These are phyloP conservation scores for Triplophysa bombifrons DNA, from an alignment of 2,797 vertebrate genomes.

Conservation along the genomic window DNA sequence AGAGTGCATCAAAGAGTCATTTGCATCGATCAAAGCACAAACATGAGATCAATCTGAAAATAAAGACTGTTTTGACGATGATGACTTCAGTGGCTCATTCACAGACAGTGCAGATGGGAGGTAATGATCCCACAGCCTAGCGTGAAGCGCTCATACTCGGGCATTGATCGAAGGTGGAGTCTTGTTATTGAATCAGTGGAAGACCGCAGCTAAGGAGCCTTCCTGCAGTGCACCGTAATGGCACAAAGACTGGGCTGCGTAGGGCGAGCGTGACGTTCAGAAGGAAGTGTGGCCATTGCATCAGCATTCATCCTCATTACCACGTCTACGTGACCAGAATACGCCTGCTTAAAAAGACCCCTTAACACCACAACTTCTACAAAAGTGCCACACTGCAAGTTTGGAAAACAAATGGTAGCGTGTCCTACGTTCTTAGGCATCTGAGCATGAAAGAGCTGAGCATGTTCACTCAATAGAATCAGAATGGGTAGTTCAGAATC, in stretches of 20 bases:
- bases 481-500: constrained; percentile 69
- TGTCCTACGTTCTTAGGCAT: constrained; percentile 59
- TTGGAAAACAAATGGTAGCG: constrained; percentile 56
- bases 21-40: constrained; percentile 18
- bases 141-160: constrained; percentile 14
- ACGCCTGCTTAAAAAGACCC: constrained; percentile 59
- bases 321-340: constrained; percentile 70
- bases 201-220: constrained; percentile 31
- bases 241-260: constrained; percentile 56
- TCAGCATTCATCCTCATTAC: constrained; percentile 79
- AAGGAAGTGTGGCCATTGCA: constrained; percentile 59
- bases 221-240: constrained; percentile 60
- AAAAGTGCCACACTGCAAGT: constrained; percentile 74
- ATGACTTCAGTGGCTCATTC: constrained; percentile 2
- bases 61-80: not conserved
- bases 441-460: constrained; percentile 80
- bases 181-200: constrained; percentile 30
- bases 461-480: constrained; percentile 73
- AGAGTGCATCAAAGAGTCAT: constrained; percentile 20
- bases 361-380: constrained; percentile 64
- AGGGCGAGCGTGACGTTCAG: constrained; percentile 14
- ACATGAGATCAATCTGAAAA: constrained; percentile 29
- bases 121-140: constrained; percentile 35
- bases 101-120: constrained; percentile 36
- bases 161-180: constrained; percentile 36